Base-by-base conservation (phyloP, 2,888 invertebrate genomes). In the Anodontia alba region DNA sequence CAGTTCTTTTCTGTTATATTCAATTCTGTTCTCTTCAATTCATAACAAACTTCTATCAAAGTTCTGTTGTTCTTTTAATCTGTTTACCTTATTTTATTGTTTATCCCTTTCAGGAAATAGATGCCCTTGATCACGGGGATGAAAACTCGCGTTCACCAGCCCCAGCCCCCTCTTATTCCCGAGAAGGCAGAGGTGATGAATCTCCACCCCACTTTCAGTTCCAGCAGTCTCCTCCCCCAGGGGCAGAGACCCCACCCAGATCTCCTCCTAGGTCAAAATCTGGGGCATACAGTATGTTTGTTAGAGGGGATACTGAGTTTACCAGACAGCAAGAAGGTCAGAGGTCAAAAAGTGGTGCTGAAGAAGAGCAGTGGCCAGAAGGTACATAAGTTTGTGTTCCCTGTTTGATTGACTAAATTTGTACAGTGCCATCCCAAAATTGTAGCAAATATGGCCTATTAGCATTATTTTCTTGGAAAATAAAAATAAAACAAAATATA, bases 251-350 rank as follows among this genome's bases (percentile, higher is more conserved):
- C 23, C 81, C 78, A 17, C 70, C 42, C 31, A 72, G 38, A 15
- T 76, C 76, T 26, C 80, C 76, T 20, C 69, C 66, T n/a, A 78
- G 78, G 71, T 42, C 74, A 8, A 83, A 80, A 67, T 46, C 75
- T 43, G 74, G 76, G 49, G 78, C 83, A 33, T 83, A 82, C 73
- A 87, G 83, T 38, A 91, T 91, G 91, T 92, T 92, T 88, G 90
- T 91, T 12, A 90, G 91, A 51, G 92, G 92, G 5, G 90, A 87
- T 26, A 81, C 90, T 20, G 88, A 90, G 73, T 89, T 88, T 74
- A 80, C 66, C 33, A 31, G 81, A 88, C 15, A 73, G 43, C 31
- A 75, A 57, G 20, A 72, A 80, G 38, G 42, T 26, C 20, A n/a
- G 31, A 1, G 74, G 76, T n/a, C 43, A 73, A 46, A 78, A 84